Conservation (phyloP, 2,797 vertebrate species). For the Sebastiscus tertius region DNA sequence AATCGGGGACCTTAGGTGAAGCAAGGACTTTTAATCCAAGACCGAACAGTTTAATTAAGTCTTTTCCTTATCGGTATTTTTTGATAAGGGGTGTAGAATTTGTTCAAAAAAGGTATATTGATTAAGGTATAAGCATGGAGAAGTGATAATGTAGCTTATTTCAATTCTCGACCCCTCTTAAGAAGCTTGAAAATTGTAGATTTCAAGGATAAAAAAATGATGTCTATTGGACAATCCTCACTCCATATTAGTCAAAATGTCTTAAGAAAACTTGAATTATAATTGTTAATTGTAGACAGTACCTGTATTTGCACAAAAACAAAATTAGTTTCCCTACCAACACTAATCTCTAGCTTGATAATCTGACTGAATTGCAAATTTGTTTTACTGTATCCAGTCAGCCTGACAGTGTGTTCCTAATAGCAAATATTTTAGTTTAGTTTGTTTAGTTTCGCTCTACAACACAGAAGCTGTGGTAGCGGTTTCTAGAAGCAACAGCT, state of each 20-base stretch:
- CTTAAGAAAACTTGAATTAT: neutral
- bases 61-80: constrained; percentile 48
- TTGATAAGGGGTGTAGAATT: constrained; percentile 45
- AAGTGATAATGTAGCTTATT: constrained; percentile 22
- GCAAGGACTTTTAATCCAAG: constrained; percentile 46
- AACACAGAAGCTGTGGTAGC: neutral
- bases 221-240: neutral
- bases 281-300: neutral
- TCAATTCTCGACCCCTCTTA: neutral
- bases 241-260: neutral
- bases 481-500: too few species aligned
- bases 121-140: constrained; percentile 26
- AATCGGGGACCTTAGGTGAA: constrained; percentile 33
- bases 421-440: neutral
- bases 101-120: constrained; percentile 44
- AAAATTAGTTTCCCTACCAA: neutral
- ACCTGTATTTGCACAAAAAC: neutral
- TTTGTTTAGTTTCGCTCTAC: neutral
- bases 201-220: neutral
- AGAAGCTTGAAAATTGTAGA: neutral
- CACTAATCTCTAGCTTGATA: neutral
- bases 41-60: constrained; percentile 49
- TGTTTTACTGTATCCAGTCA: neutral
- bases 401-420: neutral
- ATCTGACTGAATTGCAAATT: neutral